phyloP scores from a whole-genome alignment of 2,888 invertebrate species.

The Sisyra nigra region DNA sequence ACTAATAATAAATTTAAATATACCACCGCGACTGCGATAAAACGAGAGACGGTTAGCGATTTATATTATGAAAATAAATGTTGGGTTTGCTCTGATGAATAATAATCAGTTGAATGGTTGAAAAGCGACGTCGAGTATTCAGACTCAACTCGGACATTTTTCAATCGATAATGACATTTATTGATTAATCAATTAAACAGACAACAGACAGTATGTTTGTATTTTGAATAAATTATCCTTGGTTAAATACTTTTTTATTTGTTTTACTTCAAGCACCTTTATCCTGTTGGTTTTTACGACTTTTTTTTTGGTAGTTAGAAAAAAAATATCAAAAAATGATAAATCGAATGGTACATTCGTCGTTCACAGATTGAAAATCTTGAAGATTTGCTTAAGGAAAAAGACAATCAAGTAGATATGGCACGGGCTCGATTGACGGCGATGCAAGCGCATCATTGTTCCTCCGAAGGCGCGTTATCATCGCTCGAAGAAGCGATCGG shows the following conservation, averaged over 20 bases:
- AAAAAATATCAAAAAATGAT: neutral
- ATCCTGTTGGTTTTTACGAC: neutral
- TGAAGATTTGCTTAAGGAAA: conserved; percentile 92
- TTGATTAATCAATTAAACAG: too few relatives aligned
- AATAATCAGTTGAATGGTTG: too few relatives aligned
- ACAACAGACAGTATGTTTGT: neutral
- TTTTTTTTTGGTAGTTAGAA: neutral
- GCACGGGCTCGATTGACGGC: conserved; percentile 77
- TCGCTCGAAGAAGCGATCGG: conserved; percentile 89
- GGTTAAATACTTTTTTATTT: too few relatives aligned
- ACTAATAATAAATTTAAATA: too few relatives aligned
- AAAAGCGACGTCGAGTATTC: too few relatives aligned
- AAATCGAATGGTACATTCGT: neutral
- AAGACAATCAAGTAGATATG: conserved; percentile 96
- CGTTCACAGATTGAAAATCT: conserved; percentile 78
- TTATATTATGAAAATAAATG: too few relatives aligned
- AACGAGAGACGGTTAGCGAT: too few relatives aligned
- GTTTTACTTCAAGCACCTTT: neutral
- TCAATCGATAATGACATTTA: too few relatives aligned
- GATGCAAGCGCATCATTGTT: conserved; percentile 89
- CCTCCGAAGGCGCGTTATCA: conserved; percentile 82
- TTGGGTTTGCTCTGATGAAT: too few relatives aligned
- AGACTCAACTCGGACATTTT: too few relatives aligned
- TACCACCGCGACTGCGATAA: too few relatives aligned
- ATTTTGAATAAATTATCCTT: conserved; percentile 1